These are phyloP conservation scores for Naja naja DNA, from an alignment of 2,113 vertebrate genomes.

Conservation along the genomic window DNA sequence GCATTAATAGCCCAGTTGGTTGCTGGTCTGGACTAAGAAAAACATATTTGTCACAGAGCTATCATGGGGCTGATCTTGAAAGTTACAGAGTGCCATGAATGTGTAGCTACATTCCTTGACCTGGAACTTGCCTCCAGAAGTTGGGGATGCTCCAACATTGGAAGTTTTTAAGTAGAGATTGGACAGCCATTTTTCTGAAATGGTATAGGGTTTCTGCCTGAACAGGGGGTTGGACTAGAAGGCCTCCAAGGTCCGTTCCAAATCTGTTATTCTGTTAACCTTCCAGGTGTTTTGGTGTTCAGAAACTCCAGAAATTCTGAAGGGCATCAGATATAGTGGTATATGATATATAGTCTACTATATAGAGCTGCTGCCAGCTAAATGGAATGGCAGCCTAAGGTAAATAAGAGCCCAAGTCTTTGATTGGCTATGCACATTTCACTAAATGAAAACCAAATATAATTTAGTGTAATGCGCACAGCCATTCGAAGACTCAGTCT, in stretches of 20 bases:
- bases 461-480: background rate
- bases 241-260: too few species aligned
- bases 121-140: background rate
- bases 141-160: too few species aligned
- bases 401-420: background rate
- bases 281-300: background rate
- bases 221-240: too few species aligned
- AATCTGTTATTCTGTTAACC: too few species aligned
- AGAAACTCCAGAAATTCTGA: background rate
- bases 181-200: too few species aligned
- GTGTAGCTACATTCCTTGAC: background rate
- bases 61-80: background rate
- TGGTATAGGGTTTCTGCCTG: too few species aligned
- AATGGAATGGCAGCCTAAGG: background rate
- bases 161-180: too few species aligned
- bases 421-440: background rate
- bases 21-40: background rate
- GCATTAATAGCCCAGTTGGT: too few species aligned
- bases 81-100: background rate
- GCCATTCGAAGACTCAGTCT: background rate
- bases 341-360: background rate
- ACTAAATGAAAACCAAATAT: background rate
- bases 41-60: background rate
- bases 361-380: background rate
- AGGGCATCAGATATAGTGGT: background rate